Conservation (phyloP, 2,797 vertebrate species). For the Chaunax sp. region DNA sequence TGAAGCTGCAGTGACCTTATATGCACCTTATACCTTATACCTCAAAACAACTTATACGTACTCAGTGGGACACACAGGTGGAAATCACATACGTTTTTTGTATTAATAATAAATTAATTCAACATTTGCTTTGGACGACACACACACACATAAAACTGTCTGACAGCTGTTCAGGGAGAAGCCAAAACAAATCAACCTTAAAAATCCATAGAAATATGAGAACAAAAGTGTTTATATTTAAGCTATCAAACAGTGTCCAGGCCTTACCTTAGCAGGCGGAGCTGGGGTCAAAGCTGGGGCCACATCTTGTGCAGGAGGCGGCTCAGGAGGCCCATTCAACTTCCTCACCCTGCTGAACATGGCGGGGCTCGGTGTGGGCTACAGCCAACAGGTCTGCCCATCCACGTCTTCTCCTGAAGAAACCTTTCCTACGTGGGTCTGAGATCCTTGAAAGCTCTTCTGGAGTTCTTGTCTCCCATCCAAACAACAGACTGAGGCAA, state of each 20-base stretch:
- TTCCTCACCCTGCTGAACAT: constrained; percentile 78
- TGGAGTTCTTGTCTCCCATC: constrained; percentile 16
- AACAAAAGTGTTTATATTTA: not conserved
- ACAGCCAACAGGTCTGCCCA: not conserved
- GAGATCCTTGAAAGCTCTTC: not conserved
- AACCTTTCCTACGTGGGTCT: not conserved
- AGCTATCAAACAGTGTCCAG: not conserved
- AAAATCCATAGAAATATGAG: not conserved
- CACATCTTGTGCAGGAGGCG: constrained; percentile 17
- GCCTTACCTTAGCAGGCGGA: constrained; percentile 70
- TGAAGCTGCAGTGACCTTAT: not conserved
- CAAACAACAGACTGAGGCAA: constrained; percentile 54
- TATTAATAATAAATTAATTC: not conserved
- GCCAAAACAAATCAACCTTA: not conserved
- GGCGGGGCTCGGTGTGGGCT: not conserved
- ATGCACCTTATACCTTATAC: too few relatives aligned
- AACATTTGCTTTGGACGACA: not conserved
- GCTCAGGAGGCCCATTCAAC: constrained; percentile 54
- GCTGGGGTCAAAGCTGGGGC: constrained; percentile 27
- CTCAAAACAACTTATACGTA: not conserved
- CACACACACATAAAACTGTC: too few relatives aligned
- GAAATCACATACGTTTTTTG: too few relatives aligned
- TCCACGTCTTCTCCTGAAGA: constrained; percentile 12
- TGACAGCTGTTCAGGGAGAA: not conserved
- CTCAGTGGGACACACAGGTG: not conserved